Base-by-base conservation (phyloP, 2,888 invertebrate genomes). In the Drosophila tripunctata region DNA sequence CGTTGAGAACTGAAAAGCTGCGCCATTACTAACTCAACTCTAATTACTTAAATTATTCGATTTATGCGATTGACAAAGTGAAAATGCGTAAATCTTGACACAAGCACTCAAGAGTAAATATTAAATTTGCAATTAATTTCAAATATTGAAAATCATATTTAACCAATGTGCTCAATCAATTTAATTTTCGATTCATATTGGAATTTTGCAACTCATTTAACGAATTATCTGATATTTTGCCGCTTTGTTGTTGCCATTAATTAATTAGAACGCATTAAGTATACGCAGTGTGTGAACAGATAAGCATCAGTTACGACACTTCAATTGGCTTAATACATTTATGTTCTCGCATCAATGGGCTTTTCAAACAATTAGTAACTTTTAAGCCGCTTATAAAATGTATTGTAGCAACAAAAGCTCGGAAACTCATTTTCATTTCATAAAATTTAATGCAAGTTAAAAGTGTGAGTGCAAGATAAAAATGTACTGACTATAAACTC, bases 301-400 rank as follows among this genome's bases (percentile, higher is more conserved):
- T 47, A 17, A 10, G 17, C 47, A 35, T 24, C 24, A 24, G 19
- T 35, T 19, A 7, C 31, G 10, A 7, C 27, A 14, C 10, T 33
- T 41, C 50, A 17, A 43, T 43, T 57, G 22, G 17, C 33, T 22
- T 50, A 21, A 31, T 17, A 7, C 24, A 47, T 52, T 21, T 5
- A 35, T 40, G 24, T 27, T 21, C 19, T 27, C 17, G 19, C 27
- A 19, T 35, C 21, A 24, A 56, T 66, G 58, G 31, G 31, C 15
- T 64, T 66, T 69, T 52, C 33, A 66, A 33, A 45, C 54, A 82
- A 88, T 88, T 79, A 73, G 50, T 47, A 75, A 70, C 47, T 67
- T 70, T 79, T 65, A 86, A 86, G 80, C 86, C 24, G 71, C 68
- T 75, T 67, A 41, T 47, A 51, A 61, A 63, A 40, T 71, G 21